Evolutionary conservation across 2,113 vertebrate genomes (phyloP), one percentile per base, ranked within the genome.

Genomic region (Microcebus murinus): DNA sequence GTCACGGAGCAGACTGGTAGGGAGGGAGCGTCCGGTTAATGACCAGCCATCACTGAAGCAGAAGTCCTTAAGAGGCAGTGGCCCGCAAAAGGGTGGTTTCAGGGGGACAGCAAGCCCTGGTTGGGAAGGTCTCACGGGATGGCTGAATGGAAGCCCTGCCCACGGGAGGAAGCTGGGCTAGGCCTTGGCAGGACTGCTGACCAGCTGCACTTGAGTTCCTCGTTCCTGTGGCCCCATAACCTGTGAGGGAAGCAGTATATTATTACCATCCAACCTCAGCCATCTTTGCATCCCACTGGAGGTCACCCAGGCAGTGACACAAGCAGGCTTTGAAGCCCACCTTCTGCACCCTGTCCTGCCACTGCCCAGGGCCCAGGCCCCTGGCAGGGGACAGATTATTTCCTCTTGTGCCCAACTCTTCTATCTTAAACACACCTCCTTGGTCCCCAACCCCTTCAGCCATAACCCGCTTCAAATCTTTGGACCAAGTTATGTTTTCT

Each of bases 101-200:
- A 5, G 8, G 80, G 63, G 23, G 36, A 63, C 0, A 0, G 17
- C 2, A 11, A n/a, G 15, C 18, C 9, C 0, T 8, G 12, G 17
- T 3, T 15, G 55, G 12, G 61, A 23, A 12, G 27, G 55, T 17
- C 10, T 9, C 7, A 0, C 8, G 1, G 21, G 52, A 15, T 39
- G 42, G 61, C 6, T 23, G 1, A 5, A 4, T 17, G 36, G 0
- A 0, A 20, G 25, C 39, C 74, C 39, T 1, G 0, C 5, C 39
- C 11, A 11, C 14, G 8, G 3, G 17, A n/a, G 42, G 39, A 27
- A 4, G 45, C 20, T 1, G n/a, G 27, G n/a, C 21, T 8, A n/a
- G 1, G 6, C 52, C 45, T 10, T 0, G 34, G 59, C 14, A 12
- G 12, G 23, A 14, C 21, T 11, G 59, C 11, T 6, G 12, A 0